These are phyloP conservation scores for Isotomurus palustris DNA, from an alignment of 2,888 invertebrate genomes.

Conservation along the genomic window DNA sequence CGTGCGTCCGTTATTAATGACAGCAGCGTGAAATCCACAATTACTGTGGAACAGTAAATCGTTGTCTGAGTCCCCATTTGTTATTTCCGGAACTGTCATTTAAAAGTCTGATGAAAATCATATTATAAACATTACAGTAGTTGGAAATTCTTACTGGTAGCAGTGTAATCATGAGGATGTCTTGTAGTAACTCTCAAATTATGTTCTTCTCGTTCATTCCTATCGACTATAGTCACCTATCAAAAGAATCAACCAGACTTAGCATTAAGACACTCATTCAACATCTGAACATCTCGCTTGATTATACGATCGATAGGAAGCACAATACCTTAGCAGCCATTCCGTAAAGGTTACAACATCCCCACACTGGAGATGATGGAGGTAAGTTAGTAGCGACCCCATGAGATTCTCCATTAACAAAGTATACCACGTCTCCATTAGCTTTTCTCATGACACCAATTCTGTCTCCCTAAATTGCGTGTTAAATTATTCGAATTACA, in stretches of 20 bases:
- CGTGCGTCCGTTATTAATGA: conserved; percentile 82
- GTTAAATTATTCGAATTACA: no score
- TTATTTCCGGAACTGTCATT: neutral
- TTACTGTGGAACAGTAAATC: conserved; percentile 76
- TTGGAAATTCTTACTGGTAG: no score
- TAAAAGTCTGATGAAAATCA: neutral
- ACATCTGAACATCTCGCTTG: neutral
- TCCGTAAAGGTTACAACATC: conserved; percentile 90
- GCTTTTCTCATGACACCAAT: conserved; percentile 85
- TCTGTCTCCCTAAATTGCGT: conserved; percentile 64
- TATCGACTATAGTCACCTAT: conserved; percentile 75
- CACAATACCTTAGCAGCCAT: conserved; percentile 74
- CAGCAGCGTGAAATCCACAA: conserved; percentile 88
- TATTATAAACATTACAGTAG: conserved; percentile 15
- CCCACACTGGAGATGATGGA: conserved; percentile 79
- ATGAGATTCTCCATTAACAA: conserved; percentile 87
- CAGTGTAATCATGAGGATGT: conserved; percentile 31
- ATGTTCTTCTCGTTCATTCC: conserved; percentile 71
- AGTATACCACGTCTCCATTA: conserved; percentile 82
- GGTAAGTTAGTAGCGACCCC: conserved; percentile 63
- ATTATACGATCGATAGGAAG: neutral
- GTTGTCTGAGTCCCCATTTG: conserved; percentile 55
- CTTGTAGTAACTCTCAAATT: conserved; percentile 56
- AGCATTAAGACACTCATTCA: neutral
- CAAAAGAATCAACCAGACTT: conserved; percentile 14